phyloP scores from a whole-genome alignment of 2,888 invertebrate species.

The Operophtera brumata region DNA sequence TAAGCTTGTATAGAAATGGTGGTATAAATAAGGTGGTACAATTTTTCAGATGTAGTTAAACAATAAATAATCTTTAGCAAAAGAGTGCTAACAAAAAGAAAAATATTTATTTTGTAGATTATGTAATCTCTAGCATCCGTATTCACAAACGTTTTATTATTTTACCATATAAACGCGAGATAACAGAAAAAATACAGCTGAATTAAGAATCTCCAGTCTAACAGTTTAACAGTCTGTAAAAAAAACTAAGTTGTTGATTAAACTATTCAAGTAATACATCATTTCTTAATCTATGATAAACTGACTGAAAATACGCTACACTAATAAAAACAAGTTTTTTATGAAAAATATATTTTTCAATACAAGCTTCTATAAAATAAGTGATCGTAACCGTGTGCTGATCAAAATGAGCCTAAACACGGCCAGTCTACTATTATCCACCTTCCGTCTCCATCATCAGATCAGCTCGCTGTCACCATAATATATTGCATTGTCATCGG shows the following conservation, averaged over 20 bases:
- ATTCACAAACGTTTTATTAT: neutral
- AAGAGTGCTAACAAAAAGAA: neutral
- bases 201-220: neutral
- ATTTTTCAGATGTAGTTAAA: neutral
- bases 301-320: neutral
- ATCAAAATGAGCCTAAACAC: no score
- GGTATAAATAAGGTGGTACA: neutral
- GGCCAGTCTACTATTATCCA: no score
- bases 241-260: neutral
- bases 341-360: no score
- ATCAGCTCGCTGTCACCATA: no score
- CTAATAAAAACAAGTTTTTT: no score
- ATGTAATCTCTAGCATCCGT: neutral
- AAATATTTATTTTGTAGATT: neutral
- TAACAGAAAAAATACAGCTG: neutral
- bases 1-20: no score
- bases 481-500: no score
- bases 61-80: slow-evolving; percentile 14
- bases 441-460: no score
- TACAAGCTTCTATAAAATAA: no score
- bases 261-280: neutral
- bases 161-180: neutral
- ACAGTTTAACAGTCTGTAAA: neutral
- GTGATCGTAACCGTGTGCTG: no score
- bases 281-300: neutral